Conservation (phyloP, 2,113 vertebrate genomes). For the Festucalex cinctus region DNA sequence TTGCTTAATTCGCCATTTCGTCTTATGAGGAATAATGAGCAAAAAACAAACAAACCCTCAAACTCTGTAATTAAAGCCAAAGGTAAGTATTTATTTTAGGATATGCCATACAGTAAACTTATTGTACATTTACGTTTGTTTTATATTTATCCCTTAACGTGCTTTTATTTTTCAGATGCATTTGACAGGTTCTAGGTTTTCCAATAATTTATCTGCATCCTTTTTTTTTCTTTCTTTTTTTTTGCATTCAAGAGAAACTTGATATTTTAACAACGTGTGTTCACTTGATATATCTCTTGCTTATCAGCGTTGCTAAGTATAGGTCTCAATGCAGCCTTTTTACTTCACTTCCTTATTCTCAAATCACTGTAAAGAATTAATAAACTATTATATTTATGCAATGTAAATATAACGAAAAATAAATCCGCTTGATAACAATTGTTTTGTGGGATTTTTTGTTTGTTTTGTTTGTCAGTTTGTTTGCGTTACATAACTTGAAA, state of each 20-base stretch:
- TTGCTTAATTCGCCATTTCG: not conserved
- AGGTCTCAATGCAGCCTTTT: conserved; percentile 52
- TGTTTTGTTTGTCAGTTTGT: conserved; percentile 3
- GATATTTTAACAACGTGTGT: conserved; percentile 39
- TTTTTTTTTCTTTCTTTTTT: not conserved
- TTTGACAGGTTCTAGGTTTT: not conserved
- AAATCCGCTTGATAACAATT: conserved; percentile 80
- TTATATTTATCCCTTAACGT: not conserved
- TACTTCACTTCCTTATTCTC: conserved; percentile 73
- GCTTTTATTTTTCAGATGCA: not conserved
- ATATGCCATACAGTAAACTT: not conserved
- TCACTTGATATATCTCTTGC: conserved; percentile 15
- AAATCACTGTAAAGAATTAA: conserved; percentile 74
- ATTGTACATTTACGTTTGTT: not conserved
- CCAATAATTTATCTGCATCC: not conserved
- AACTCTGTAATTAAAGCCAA: not conserved
- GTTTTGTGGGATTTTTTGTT: conserved; percentile 85
- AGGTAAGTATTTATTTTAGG: not conserved
- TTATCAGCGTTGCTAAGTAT: not conserved
- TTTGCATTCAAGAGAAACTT: not conserved
- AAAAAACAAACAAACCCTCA: too few relatives aligned
- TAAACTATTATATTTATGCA: conserved; percentile 84
- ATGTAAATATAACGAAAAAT: conserved; percentile 75
- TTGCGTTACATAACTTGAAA: not conserved
- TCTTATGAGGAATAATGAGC: not conserved